Base-by-base conservation (phyloP, 2,888 invertebrate species). In the Stenolophus ochropezus region DNA sequence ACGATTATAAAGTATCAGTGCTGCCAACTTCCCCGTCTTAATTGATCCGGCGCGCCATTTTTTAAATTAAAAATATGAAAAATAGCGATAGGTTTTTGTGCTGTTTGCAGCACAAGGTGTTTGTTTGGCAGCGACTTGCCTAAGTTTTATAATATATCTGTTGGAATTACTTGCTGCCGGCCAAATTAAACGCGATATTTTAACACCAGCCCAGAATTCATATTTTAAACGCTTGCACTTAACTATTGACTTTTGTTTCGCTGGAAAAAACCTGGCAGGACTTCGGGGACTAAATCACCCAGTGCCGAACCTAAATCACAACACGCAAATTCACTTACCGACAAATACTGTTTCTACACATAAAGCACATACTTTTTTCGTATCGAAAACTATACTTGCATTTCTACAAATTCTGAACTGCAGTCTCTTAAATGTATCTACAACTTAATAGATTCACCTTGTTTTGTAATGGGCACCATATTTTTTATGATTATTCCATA, bases 1-100 rank as follows among this genome's bases (percentile, higher is more conserved):
- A 88, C 87, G 88, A 88, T 88, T 88, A 88, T 88, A 88, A 88
- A 88, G 88, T 88, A 88, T 88, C 87, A 86, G 74, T 74, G 58
- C 23, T 27, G 81, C 58, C 61, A 81, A 81, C 58, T 81, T 61
- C 20, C 53, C 49, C 33, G 27, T 75, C 81, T 81, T 81, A 81
- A 81, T 81, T 81, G 74, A 75, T 81, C 69, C 73, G 42, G 14
- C 47, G 73, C 81, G 73, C 81, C 81, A 81, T 81, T 81, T 81
- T 80, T 81, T 81, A 81, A 81, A 81, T 81, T 81, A 81, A 81
- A 81, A 81, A 81, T 81, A 81, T 81, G 81, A 81, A 81, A 81
- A 81, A 81, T 81, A 81, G 81, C 81, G 81, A 74, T 49, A 47
- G 81, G 75, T 81, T 81, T 81, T 81, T 81, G 65, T 61, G 42